Percentiles rank a stretch among this genome's conserved stretches.
phyloP scores from a whole-genome alignment of 2,888 invertebrate genomes.

The Leptopterna dolabrata region DNA sequence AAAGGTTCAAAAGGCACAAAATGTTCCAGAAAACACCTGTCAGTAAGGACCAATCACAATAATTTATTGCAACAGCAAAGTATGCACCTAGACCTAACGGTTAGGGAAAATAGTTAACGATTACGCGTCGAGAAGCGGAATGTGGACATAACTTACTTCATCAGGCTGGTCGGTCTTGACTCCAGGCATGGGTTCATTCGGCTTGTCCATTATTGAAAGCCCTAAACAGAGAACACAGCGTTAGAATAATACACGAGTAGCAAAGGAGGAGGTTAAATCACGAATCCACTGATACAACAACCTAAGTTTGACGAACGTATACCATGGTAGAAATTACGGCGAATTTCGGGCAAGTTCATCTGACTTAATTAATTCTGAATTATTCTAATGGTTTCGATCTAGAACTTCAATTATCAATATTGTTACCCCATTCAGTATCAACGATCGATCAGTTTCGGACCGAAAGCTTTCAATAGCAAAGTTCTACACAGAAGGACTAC shows the following conservation, averaged over 20 bases:
- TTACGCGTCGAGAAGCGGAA: too few species aligned
- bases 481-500: background rate
- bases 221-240: background rate
- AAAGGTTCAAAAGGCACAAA: too few species aligned
- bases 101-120: too few species aligned
- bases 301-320: background rate
- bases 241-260: background rate
- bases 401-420: too few species aligned
- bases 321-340: background rate
- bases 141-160: background rate
- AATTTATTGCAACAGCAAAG: too few species aligned
- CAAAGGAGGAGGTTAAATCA: background rate
- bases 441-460: background rate
- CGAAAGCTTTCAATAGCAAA: background rate
- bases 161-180: background rate
- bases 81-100: too few species aligned
- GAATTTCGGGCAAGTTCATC: background rate
- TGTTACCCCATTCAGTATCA: background rate
- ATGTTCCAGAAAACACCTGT: too few species aligned
- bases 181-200: constrained; percentile 19
- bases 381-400: too few species aligned
- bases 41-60: too few species aligned
- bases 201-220: background rate
- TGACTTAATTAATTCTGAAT: too few species aligned
- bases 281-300: background rate